Base-by-base conservation (phyloP, 1,140 invertebrate species). In the Ridgeia piscesae region DNA sequence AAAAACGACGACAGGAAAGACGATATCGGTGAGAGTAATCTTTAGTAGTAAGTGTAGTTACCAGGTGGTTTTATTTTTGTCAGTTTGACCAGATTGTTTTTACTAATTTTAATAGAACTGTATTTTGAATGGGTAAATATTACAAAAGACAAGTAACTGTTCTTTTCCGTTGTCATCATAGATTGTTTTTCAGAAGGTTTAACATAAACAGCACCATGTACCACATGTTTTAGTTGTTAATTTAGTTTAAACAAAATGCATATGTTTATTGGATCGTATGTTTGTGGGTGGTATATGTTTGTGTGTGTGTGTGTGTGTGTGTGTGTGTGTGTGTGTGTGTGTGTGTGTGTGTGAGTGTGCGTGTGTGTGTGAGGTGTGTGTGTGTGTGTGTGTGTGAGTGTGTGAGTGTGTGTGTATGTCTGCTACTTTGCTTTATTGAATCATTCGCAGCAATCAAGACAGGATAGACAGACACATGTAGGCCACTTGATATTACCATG, bases 1-100 rank as follows among this genome's bases (percentile, higher is more conserved):
- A 94, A 89, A 95, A 94, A 93, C 77, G 94, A 58, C 92, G 93
- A 91, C 93, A 95, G 91, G 94, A 95, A 91, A 34, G 93, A 0
- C 91, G 93, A 33, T 95, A 95, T 92, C 94, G 94, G 94, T 94
- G 92, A 91, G 91, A 14, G 31, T 90, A 21, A 33, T 14, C 34
- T 11, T 31, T 42, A 11, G 14, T 77, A 21, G 58, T 21, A 0
- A 77, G 27, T 77, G 58, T 77, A 8, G 27, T 31, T 77, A 77
- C n/a, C n/a, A n/a, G n/a, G n/a, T n/a, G n/a, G 58, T 77, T 77
- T 77, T 77, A 31, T 31, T 27, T 77, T 14, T 77, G 58, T 21
- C 58, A 77, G 0, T 31, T 21, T 27, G 27, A 17, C 17, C 8
- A 27, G 58, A 27, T 21, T 77, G 11, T 77, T 77, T 77, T 4